Conservation (phyloP, 2,113 vertebrate genomes). For the Regulus satrapa region DNA sequence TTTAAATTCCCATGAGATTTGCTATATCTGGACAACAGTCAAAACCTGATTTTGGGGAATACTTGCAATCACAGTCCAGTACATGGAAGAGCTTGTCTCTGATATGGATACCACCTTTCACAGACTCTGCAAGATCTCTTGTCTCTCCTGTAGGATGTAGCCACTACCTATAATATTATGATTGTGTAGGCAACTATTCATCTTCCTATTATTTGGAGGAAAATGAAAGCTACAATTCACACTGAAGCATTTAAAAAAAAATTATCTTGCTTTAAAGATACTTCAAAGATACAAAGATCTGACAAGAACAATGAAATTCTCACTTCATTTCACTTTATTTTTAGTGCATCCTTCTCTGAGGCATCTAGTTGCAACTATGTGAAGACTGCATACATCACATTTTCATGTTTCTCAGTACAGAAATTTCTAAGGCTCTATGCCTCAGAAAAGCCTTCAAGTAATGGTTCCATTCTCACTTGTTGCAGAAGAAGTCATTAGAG, state of each 20-base stretch:
- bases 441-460: neutral
- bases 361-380: neutral
- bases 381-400: neutral
- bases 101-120: neutral
- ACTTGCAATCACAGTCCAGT: neutral
- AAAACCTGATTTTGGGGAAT: neutral
- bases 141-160: neutral
- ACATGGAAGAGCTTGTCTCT: neutral
- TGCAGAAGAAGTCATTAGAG: neutral
- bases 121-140: neutral
- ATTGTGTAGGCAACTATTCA: neutral
- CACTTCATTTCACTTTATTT: neutral
- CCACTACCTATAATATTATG: neutral
- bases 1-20: neutral
- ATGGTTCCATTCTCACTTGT: neutral
- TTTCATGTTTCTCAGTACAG: neutral
- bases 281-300: neutral
- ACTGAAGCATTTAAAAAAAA: neutral
- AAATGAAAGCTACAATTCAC: neutral
- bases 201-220: neutral
- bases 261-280: neutral
- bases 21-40: neutral
- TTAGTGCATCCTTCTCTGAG: neutral
- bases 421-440: neutral
- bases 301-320: neutral